These are phyloP conservation scores for Phengaris alcon DNA, from an alignment of 2,888 invertebrate genomes.

Conservation along the genomic window DNA sequence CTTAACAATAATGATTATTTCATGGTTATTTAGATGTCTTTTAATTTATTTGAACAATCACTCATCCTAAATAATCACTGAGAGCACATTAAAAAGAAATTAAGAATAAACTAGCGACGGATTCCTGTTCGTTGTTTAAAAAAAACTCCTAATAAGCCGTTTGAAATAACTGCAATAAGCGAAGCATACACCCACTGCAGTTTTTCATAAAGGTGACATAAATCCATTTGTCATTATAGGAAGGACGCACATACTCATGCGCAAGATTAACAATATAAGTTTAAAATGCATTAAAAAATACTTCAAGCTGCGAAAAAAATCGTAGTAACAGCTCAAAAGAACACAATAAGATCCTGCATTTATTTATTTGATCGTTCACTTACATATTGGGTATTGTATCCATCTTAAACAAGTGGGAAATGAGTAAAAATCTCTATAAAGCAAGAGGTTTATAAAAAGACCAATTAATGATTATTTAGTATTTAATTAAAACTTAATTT, in stretches of 20 bases:
- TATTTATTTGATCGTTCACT: too few species aligned
- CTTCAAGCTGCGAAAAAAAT: too few species aligned
- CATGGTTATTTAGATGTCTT: neutral
- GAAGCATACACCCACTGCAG: slow-evolving; percentile 20
- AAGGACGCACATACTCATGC: neutral
- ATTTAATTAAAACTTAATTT: too few species aligned
- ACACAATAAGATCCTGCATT: too few species aligned
- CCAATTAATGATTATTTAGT: too few species aligned
- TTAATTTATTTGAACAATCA: neutral
- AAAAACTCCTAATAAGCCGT: neutral
- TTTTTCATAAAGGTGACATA: slow-evolving; percentile 27
- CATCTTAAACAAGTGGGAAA: too few species aligned
- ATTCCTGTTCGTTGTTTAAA: neutral
- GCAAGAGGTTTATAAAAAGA: too few species aligned
- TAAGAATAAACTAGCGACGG: neutral
- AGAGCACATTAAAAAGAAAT: slow-evolving; percentile 16
- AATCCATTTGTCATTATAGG: slow-evolving; percentile 35
- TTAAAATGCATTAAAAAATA: neutral
- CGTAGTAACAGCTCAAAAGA: too few species aligned
- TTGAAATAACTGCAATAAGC: slow-evolving; percentile 20
- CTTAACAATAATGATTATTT: too few species aligned
- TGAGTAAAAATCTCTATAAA: too few species aligned
- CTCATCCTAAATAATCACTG: neutral
- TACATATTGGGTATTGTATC: too few species aligned
- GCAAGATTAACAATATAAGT: neutral